phyloP scores from a whole-genome alignment of 2,797 vertebrate species.

The Telmatherina bonti region DNA sequence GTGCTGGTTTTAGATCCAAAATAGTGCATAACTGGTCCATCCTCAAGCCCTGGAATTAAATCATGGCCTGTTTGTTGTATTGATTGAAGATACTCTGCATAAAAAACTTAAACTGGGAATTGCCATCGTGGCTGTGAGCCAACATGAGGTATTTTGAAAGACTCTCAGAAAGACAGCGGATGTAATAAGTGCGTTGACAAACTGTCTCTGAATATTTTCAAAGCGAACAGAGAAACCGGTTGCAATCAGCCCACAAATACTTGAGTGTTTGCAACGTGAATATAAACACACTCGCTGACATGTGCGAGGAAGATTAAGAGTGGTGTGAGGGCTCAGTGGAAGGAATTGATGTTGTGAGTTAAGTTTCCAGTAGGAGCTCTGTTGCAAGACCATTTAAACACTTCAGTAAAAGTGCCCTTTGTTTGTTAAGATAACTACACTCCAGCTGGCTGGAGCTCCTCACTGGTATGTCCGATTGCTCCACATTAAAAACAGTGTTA shows the following conservation, averaged over 20 bases:
- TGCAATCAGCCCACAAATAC: not conserved
- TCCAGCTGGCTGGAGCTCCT: slow-evolving; percentile 52
- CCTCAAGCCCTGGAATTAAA: not conserved
- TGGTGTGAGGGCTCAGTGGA: slow-evolving; percentile 16
- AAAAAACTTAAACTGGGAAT: not conserved
- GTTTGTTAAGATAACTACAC: slow-evolving; percentile 38
- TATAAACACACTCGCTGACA: slow-evolving; percentile 9
- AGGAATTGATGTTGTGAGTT: slow-evolving; percentile 20
- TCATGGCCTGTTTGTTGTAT: not conserved
- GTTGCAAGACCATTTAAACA: slow-evolving; percentile 53
- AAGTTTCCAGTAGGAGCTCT: slow-evolving; percentile 38
- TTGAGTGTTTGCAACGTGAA: slow-evolving; percentile 18
- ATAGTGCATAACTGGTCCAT: not conserved
- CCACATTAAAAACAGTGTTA: slow-evolving; percentile 30
- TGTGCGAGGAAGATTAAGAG: slow-evolving; percentile 44
- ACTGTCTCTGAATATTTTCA: not conserved
- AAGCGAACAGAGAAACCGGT: slow-evolving; percentile 4
- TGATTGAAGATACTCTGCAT: not conserved
- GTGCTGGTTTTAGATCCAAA: slow-evolving; percentile 2
- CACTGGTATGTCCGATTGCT: slow-evolving; percentile 38
- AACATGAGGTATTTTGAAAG: not conserved
- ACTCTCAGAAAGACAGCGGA: not conserved
- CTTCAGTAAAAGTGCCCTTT: slow-evolving; percentile 62
- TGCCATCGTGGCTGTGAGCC: not conserved
- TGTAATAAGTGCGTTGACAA: not conserved